Evolutionary conservation across 2,888 invertebrate genomes (phyloP).

Genomic region (Athalia cordata): DNA sequence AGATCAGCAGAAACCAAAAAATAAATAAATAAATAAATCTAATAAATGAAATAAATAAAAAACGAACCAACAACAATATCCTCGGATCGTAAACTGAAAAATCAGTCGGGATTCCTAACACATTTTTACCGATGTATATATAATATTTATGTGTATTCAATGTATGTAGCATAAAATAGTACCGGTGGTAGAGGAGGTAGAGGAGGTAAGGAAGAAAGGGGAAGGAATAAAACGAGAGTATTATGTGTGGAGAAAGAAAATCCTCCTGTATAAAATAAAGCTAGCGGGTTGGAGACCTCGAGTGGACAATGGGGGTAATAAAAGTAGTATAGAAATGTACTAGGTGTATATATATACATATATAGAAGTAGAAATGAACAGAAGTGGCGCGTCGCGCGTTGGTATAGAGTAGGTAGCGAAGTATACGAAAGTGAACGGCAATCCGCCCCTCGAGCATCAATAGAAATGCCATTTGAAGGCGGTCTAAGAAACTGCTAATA

Average conservation of each 20-base stretch:
- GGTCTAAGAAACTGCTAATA: slow-evolving; percentile 72
- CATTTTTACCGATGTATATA: too few relatives aligned
- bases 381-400: slow-evolving; percentile 10
- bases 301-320: slow-evolving; percentile 42
- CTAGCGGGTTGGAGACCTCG: slow-evolving; percentile 4
- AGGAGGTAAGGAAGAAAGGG: too few relatives aligned
- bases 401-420: neutral
- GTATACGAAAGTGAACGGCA: slow-evolving; percentile 26
- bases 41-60: too few relatives aligned
- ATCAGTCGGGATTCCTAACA: too few relatives aligned
- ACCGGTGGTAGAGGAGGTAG: too few relatives aligned
- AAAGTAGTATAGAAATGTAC: slow-evolving; percentile 34
- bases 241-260: neutral
- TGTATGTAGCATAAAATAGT: too few relatives aligned
- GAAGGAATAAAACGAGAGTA: too few relatives aligned
- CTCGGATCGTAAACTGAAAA: too few relatives aligned
- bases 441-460: slow-evolving; percentile 62
- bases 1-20: neutral
- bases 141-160: too few relatives aligned
- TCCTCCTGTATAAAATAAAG: slow-evolving; percentile 34
- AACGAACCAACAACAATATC: too few relatives aligned
- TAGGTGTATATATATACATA: too few relatives aligned
- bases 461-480: slow-evolving; percentile 69
- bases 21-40: neutral
- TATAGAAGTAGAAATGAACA: neutral